Evolutionary conservation across 2,797 vertebrate genomes (phyloP).

Genomic region (Rhincodon typus): DNA sequence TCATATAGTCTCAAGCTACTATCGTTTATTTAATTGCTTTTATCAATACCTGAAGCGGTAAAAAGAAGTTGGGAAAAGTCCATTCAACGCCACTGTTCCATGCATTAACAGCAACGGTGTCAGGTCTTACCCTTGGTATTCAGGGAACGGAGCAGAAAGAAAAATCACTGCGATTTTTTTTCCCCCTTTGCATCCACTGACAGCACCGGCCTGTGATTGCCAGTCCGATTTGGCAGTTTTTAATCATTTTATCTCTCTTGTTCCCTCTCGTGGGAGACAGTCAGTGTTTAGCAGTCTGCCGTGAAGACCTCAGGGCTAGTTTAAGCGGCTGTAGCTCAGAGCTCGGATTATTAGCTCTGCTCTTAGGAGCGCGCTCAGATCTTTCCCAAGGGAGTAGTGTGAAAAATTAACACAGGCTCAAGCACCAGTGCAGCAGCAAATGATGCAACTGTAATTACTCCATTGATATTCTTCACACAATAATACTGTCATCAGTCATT

Average conservation of each 20-base stretch:
- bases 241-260: constrained; percentile 96
- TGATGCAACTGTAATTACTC: constrained; percentile 99
- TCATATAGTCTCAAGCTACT: constrained; percentile 17
- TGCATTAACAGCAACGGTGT: not conserved
- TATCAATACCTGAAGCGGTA: constrained; percentile 17
- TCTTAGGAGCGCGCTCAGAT: constrained; percentile 85
- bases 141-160: constrained; percentile 47
- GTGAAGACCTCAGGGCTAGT: constrained; percentile 88
- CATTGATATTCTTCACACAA: constrained; percentile 99
- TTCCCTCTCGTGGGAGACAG: constrained; percentile 78
- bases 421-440: constrained; percentile 70
- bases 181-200: constrained; percentile 57
- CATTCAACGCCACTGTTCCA: not conserved
- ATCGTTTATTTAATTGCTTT: constrained; percentile 20
- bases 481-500: constrained; percentile 98
- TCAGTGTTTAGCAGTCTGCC: constrained; percentile 93
- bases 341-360: constrained; percentile 99
- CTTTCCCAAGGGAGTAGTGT: constrained; percentile 81
- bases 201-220: constrained; percentile 77
- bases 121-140: constrained; percentile 37
- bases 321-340: constrained; percentile 82
- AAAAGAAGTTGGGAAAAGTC: not conserved
- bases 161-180: constrained; percentile 64
- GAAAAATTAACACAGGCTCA: constrained; percentile 92
- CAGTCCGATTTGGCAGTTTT: constrained; percentile 82